Evolutionary conservation across 2,888 invertebrate genomes (phyloP).

Genomic region (Cataglyphis rosenhaueri): DNA sequence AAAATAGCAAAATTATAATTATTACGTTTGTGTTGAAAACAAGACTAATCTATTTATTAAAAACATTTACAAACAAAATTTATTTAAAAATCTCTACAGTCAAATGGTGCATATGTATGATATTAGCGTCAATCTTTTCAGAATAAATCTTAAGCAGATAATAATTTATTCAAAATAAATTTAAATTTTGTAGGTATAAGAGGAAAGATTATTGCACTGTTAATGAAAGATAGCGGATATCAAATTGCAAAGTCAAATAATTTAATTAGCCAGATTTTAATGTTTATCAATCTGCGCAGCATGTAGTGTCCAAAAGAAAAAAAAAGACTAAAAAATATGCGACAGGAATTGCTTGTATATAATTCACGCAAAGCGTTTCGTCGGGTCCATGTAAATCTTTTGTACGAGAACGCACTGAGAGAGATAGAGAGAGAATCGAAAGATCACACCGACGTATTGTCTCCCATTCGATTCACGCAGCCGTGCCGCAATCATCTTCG

Average conservation of each 20-base stretch:
- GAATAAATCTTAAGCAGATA: background rate
- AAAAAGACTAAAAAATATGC: background rate
- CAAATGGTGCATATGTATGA: background rate
- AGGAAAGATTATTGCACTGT: background rate
- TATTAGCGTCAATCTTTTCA: background rate
- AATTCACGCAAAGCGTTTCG: conserved; percentile 19
- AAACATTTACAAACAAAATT: background rate
- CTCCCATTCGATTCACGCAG: conserved; percentile 63
- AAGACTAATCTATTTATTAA: background rate
- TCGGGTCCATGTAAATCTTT: conserved; percentile 25
- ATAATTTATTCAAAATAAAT: background rate
- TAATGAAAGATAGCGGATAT: background rate
- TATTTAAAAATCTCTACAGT: background rate
- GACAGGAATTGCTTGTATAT: background rate
- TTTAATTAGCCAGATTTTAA: conserved; percentile 1
- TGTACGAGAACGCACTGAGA: background rate
- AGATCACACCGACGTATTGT: conserved; percentile 56
- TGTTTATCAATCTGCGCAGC: background rate
- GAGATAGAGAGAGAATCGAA: background rate
- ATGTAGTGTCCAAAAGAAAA: background rate
- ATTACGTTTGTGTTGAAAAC: background rate
- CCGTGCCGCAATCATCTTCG: conserved; percentile 60
- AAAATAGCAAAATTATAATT: background rate
- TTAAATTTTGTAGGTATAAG: background rate
- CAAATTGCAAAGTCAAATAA: background rate